Evolutionary conservation across 1,140 invertebrate genomes (phyloP).

Genomic region (Aphaenogaster rudis): DNA sequence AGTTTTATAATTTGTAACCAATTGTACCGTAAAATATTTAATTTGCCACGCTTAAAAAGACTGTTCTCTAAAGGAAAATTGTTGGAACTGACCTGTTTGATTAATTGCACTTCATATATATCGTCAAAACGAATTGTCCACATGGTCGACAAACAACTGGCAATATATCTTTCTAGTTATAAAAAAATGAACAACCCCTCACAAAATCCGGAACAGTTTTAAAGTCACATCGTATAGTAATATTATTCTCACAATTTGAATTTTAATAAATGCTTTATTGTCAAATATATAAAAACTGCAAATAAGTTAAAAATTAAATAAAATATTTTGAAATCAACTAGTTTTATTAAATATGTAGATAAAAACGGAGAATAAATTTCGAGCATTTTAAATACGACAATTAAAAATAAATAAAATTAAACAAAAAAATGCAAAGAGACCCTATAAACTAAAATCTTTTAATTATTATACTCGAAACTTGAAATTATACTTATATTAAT

Average conservation of each 20-base stretch:
- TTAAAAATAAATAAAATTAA: neutral
- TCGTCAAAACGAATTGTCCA: conserved; percentile 17
- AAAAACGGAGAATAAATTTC: neutral
- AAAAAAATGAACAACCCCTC: conserved; percentile 18
- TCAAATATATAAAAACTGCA: neutral
- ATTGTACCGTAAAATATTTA: conserved; percentile 20
- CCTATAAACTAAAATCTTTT: neutral
- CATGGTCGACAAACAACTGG: conserved; percentile 25
- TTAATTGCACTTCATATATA: conserved; percentile 30
- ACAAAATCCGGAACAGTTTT: conserved; percentile 27
- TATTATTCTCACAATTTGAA: neutral
- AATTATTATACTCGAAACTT: too few species aligned
- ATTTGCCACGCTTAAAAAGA: conserved; percentile 7
- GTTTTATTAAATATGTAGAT: neutral
- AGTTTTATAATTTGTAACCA: neutral
- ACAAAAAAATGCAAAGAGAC: neutral
- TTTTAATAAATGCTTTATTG: conserved; percentile 10
- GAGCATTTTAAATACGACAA: neutral
- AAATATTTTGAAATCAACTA: conserved; percentile 6
- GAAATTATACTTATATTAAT: neutral
- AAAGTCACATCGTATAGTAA: neutral
- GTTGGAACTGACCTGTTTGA: conserved; percentile 38
- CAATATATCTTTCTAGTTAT: conserved; percentile 37
- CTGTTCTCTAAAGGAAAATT: neutral
- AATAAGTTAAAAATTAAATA: neutral